Conservation (phyloP, 2,797 vertebrate species). For the Peromyscus aztecus region DNA sequence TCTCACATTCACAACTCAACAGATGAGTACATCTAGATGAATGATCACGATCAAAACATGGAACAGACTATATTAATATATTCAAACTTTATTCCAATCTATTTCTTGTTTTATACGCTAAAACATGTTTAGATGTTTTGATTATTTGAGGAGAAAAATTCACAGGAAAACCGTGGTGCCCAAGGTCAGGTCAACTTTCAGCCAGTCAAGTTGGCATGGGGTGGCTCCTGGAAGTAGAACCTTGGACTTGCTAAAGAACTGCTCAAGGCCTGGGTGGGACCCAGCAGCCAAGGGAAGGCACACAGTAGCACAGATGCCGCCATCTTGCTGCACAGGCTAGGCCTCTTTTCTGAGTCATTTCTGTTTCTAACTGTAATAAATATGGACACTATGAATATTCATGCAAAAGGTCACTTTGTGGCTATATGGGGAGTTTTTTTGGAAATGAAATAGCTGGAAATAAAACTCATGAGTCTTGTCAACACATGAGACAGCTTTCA, state of each 20-base stretch:
- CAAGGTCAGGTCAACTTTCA: conserved; percentile 91
- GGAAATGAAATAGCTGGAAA: background rate
- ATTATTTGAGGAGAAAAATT: conserved; percentile 71
- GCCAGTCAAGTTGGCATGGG: conserved; percentile 90
- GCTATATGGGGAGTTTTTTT: background rate
- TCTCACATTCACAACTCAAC: background rate
- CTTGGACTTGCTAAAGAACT: conserved; percentile 75
- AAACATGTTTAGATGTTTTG: background rate
- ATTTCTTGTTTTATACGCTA: background rate
- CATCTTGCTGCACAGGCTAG: background rate
- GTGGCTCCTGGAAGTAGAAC: conserved; percentile 88
- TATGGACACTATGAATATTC: background rate
- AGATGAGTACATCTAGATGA: background rate
- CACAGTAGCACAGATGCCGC: background rate
- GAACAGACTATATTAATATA: background rate
- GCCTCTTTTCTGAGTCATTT: background rate
- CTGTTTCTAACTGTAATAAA: background rate
- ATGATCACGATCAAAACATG: background rate
- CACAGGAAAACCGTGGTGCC: conserved; percentile 89
- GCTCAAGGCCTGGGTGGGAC: background rate
- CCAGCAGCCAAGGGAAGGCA: background rate
- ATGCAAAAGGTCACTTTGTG: background rate
- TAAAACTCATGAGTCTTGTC: background rate
- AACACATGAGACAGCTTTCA: background rate
- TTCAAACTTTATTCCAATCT: background rate